Percentiles rank a stretch among this genome's conserved stretches.
Evolutionary conservation across 2,113 vertebrate genomes (phyloP).

Genomic region (Boulengeromyrus knoepffleri): DNA sequence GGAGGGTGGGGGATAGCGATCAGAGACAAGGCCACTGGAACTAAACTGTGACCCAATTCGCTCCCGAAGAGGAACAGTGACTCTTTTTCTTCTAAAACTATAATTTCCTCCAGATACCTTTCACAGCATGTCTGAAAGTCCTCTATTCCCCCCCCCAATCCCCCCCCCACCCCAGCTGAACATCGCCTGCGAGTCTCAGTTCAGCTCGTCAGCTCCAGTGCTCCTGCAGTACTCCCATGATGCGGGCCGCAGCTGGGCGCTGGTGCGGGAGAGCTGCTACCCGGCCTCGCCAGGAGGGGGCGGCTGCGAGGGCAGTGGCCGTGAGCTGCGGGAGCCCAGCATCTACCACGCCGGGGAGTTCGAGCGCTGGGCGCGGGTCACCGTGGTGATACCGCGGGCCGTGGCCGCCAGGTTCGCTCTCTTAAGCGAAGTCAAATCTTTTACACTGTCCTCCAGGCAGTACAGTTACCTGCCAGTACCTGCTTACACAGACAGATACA

Average conservation of each 20-base stretch:
- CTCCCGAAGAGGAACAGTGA: neutral
- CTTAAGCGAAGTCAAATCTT: neutral
- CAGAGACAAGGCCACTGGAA: neutral
- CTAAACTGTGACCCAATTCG: neutral
- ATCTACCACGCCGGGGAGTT: slow-evolving; percentile 83
- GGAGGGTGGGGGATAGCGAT: neutral
- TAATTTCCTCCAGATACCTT: neutral
- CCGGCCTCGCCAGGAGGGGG: slow-evolving; percentile 71
- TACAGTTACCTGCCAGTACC: neutral
- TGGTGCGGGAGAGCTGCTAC: slow-evolving; percentile 87
- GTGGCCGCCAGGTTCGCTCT: slow-evolving; percentile 80
- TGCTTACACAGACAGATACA: neutral
- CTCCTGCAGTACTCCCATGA: slow-evolving; percentile 93
- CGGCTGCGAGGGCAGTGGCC: slow-evolving; percentile 81
- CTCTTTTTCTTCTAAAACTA: neutral
- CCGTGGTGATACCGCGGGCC: slow-evolving; percentile 76
- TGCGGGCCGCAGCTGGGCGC: slow-evolving; percentile 84
- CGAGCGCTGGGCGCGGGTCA: slow-evolving; percentile 91
- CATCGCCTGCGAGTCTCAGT: slow-evolving; percentile 82
- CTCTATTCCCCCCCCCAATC: neutral
- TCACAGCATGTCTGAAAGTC: neutral
- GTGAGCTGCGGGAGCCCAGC: slow-evolving; percentile 79
- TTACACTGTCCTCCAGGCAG: neutral
- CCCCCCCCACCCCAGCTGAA: slow-evolving; percentile 64
- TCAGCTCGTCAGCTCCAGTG: slow-evolving; percentile 75